Conservation (phyloP, 2,888 invertebrate genomes). For the Acleris laterana region DNA sequence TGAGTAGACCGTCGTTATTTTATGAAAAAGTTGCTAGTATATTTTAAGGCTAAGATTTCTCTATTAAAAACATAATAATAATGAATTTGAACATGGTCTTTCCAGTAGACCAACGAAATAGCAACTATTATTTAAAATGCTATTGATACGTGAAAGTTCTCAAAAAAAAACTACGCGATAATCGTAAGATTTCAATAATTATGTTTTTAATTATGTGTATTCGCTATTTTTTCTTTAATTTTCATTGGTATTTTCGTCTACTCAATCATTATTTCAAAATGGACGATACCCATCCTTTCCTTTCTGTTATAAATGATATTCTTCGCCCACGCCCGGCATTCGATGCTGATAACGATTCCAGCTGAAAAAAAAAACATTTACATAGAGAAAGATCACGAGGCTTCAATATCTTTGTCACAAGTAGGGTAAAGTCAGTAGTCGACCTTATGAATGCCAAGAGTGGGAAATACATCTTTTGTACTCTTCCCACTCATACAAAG, state of each 20-base stretch:
- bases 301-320: conserved; percentile 89
- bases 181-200: no score
- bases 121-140: background rate
- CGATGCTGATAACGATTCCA: conserved; percentile 88
- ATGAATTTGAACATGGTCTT: conserved; percentile 3
- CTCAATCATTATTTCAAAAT: conserved; percentile 85
- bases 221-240: no score
- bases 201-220: no score
- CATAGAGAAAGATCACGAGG: background rate
- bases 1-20: conserved; percentile 10
- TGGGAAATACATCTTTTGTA: no score
- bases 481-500: no score
- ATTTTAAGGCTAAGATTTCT: background rate
- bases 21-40: background rate
- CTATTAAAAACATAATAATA: background rate
- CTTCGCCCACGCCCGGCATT: conserved; percentile 95
- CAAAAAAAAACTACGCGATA: no score
- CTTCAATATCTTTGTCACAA: no score
- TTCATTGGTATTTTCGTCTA: conserved; percentile 44
- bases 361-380: conserved; percentile 62
- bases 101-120: conserved; percentile 17
- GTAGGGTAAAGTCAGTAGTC: no score
- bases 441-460: no score
- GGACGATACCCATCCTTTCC: conserved; percentile 86
- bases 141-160: background rate